Base-by-base conservation (phyloP, 2,113 vertebrate species). In the human region DNA sequence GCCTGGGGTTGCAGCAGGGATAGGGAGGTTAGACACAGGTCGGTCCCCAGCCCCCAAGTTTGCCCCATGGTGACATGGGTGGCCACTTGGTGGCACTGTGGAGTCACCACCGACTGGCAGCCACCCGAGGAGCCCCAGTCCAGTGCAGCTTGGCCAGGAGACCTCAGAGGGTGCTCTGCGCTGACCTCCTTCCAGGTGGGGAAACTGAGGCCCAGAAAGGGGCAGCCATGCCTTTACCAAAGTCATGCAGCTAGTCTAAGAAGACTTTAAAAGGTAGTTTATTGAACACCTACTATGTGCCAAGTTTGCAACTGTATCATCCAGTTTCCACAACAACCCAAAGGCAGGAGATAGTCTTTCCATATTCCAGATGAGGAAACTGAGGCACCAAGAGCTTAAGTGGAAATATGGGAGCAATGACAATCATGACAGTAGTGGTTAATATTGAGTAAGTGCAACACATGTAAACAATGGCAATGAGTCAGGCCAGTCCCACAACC, bases 301-400 rank as follows among this genome's bases (percentile, higher is more conserved):
- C 98, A 98, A 98, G 98, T 99, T 98, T 98, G 97, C 98, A 98
- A 97, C 97, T 98, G 98, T 98, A 83, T 97, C 98, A 98, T 8
- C 13, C 48, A 18, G 18, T 18, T 73, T 30, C 89, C 64, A 8
- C 20, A 17, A 23, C 17, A 0, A 35, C 14, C 32, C 83, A 23
- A 2, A 17, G 30, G 64, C 5, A 0, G 6, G 11, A 94, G 43
- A 50, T 16, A 17, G 4, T 32, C 55, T 75, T 30, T 43, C 87
- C 52, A 12, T 35, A 72, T 79, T 93, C 70, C n/a, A 27, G 25
- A 43, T 16, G 43, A 50, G 48, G 66, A 70, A n/a, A 70, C 83
- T 8, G 80, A 89, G 87, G n/a, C 78, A 20, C 25, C 1, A n/a
- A 8, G 20, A 6, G 17, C 27, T 13, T 5, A 38, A 2, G 9